Conservation (phyloP, 2,113 vertebrate genomes). For the Myrmecobius fasciatus region DNA sequence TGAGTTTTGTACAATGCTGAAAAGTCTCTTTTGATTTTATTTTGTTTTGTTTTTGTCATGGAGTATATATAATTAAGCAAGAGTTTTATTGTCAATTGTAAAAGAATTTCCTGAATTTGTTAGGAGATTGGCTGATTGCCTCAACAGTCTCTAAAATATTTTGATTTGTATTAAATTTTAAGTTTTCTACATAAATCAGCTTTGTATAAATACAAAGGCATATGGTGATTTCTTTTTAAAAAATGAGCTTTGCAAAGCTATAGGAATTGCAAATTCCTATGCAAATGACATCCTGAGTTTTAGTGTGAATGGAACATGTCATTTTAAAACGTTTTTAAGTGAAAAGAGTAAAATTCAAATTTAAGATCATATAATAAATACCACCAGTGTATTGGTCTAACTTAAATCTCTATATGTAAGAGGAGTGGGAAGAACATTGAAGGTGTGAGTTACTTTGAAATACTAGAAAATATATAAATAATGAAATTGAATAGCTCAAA, state of each 20-base stretch:
- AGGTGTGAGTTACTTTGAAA: not conserved
- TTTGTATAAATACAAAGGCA: not conserved
- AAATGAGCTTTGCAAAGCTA: not conserved
- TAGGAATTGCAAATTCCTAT: not conserved
- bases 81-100: not conserved
- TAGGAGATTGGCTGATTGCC: not conserved
- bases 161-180: not conserved
- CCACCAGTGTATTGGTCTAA: slow-evolving; percentile 38
- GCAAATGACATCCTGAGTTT: not conserved
- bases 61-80: not conserved
- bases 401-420: slow-evolving; percentile 67
- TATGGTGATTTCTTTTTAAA: not conserved
- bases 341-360: slow-evolving; percentile 61
- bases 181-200: not conserved
- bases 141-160: not conserved
- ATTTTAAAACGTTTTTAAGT: slow-evolving; percentile 56
- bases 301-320: not conserved
- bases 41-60: not conserved
- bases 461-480: not conserved
- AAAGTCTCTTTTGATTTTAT: not conserved
- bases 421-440: not conserved
- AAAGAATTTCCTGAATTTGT: not conserved
- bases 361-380: slow-evolving; percentile 27
- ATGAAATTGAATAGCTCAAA: not conserved
- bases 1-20: not conserved